phyloP scores from a whole-genome alignment of 2,113 vertebrate genomes.

The Stercorarius parasiticus region DNA sequence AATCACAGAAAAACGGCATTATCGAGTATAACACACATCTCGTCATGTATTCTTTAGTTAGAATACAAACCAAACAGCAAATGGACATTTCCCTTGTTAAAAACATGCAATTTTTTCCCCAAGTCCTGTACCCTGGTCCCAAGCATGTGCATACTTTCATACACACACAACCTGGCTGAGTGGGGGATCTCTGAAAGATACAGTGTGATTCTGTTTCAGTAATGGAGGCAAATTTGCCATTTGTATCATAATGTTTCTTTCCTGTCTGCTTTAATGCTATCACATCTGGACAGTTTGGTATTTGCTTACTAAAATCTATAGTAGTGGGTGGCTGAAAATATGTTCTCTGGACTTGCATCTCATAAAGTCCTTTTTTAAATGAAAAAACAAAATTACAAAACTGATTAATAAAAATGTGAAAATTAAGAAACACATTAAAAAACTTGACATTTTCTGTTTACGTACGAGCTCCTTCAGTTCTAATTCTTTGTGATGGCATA shows the following conservation, averaged over 20 bases:
- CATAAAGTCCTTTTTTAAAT: background rate
- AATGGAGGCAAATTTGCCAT: background rate
- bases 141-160: background rate
- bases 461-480: conserved; percentile 88
- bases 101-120: background rate
- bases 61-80: background rate
- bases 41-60: background rate
- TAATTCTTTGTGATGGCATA: conserved; percentile 82
- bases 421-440: background rate
- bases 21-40: background rate
- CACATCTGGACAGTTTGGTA: background rate
- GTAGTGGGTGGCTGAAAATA: background rate
- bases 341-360: background rate
- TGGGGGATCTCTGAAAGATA: background rate
- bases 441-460: background rate
- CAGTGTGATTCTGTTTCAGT: background rate
- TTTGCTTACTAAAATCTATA: background rate
- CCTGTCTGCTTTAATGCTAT: background rate
- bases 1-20: background rate
- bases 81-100: background rate
- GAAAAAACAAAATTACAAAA: background rate
- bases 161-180: background rate
- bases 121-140: background rate
- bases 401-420: background rate
- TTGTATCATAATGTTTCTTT: background rate